phyloP scores from a whole-genome alignment of 2,113 vertebrate species.

The Nipponia nippon region DNA sequence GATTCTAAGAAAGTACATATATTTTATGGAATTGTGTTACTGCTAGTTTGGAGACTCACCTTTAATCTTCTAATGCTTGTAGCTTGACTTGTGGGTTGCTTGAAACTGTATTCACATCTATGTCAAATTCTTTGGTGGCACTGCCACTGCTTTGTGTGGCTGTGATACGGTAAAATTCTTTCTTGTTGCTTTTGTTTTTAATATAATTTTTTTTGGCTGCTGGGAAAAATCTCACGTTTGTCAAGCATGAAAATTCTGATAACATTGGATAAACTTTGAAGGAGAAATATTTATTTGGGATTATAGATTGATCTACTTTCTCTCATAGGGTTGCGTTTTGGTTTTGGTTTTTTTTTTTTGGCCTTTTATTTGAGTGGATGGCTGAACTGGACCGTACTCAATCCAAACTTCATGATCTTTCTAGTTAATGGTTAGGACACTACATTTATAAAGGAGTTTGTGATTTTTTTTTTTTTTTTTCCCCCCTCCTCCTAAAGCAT shows the following conservation, averaged over 20 bases:
- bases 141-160: background rate
- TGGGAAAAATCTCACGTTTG: background rate
- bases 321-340: background rate
- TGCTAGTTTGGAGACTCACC: background rate
- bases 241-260: background rate
- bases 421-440: background rate
- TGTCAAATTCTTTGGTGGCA: background rate
- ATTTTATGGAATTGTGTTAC: background rate
- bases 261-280: background rate
- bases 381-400: background rate
- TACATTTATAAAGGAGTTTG: background rate
- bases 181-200: background rate
- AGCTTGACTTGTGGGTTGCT: background rate
- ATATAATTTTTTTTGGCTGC: background rate
- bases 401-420: background rate
- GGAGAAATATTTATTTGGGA: background rate
- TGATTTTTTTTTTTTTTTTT: background rate
- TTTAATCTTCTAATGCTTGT: background rate
- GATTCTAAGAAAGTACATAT: background rate
- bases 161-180: background rate
- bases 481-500: background rate
- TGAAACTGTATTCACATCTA: fast-evolving
- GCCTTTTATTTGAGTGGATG: background rate
- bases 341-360: background rate
- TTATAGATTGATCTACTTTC: background rate